Base-by-base conservation (phyloP, 2,797 vertebrate species). In the Cossypha heuglini region DNA sequence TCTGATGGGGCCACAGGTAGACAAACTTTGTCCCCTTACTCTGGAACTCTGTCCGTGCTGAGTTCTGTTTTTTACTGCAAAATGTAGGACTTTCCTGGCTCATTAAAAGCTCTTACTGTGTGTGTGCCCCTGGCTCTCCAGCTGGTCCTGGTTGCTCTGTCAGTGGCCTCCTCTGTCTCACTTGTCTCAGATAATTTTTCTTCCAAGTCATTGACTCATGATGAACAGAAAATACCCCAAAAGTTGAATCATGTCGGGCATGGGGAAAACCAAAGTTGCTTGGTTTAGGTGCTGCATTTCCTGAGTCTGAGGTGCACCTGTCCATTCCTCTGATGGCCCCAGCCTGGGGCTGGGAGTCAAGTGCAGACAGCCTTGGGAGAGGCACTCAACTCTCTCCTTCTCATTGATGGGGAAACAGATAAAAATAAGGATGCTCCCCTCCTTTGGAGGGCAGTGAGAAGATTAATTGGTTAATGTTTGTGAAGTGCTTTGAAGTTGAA, bases 401-500 rank as follows among this genome's bases (percentile, higher is more conserved):
- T 94, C 62, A 14, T 69, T 90, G 86, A 86, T 86, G 57, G 49
- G 73, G 62, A 79, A 77, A 89, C 16, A 78, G 82, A 94, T 95
- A 94, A 94, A 94, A 89, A 90, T 77, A 83, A 91, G 90, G 83
- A 78, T 84, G 89, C 54, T 93, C 42, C 16, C 58, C 62, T 93
- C 68, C 74, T 86, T 77, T 3, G 5, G n/a, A 87, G 62, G 74
- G 59, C 69, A 92, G 81, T n/a, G 82, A 95, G 91, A 93, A 55
- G 82, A 95, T 97, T 96, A 96, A 96, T 93, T 94, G 90, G 90
- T 94, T 96, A 86, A 83, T 90, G 80, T 79, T 89, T 79, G 59
- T 17, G 5, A 87, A 93, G 94, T 45, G 48, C 95, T 96, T 93
- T 95, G 96, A 96, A 97, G 93, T 91, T 81, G 78, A 94, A 92